Base-by-base conservation (phyloP, 1,140 invertebrate genomes). In the Cotesia typhae region DNA sequence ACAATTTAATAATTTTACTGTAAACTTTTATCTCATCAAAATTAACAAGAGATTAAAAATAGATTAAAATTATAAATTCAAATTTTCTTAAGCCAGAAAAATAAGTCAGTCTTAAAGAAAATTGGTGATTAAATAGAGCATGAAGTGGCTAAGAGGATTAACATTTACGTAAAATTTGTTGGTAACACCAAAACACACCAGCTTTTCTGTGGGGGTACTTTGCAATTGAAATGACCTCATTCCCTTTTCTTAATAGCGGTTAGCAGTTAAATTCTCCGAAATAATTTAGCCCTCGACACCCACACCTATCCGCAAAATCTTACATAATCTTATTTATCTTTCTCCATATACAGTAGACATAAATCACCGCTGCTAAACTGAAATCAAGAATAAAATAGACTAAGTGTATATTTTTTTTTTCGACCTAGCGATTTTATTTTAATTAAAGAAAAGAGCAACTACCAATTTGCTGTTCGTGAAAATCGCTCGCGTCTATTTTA, bases 211-310 rank as follows among this genome's bases (percentile, higher is more conserved):
- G 67, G 67, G 67, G n/a, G 5, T 47, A 36, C 41, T 70, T 59
- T 70, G 67, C 67, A 70, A 70, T 70, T 70, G 67, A 70, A 70
- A 70, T 70, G 67, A 70, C 20, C 61, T 64, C 57, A 61, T 51
- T 14, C 67, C 12, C 36, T 35, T 38, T 14, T 37, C 35, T 61
- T 70, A 17, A 60, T 41, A 60, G 37, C 67, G 5, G 28, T 41
- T 47, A 20, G n/a, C 17, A 60, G 35, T 55, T 14, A 55, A 55
- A 68, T 55, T 68, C 55, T 68, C 36, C 67, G 12, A 59, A 41
- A 14, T 59, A 70, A 70, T 60, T 70, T 51, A 51, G 60, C 28
- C 36, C 20, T 28, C 3, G 3, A 17, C n/a, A 68, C n/a, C 52
- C 37, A 10, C 52, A n/a, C 17, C 6, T 12, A 67, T 35, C 65